Evolutionary conservation across 1,140 invertebrate genomes (phyloP).

Genomic region (Conus ventricosus): DNA sequence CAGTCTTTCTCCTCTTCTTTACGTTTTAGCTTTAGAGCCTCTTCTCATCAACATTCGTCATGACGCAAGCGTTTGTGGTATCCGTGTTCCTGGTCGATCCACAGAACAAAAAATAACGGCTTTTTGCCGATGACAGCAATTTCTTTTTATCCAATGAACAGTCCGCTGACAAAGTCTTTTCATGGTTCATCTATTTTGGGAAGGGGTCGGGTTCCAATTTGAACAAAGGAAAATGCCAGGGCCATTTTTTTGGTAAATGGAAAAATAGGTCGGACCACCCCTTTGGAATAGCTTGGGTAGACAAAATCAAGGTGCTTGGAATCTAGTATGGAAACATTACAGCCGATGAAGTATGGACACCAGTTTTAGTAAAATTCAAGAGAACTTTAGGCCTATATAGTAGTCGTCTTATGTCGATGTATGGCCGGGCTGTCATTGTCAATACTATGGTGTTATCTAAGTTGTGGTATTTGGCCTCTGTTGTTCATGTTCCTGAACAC

Average conservation of each 20-base stretch:
- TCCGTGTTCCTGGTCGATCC: too few relatives aligned
- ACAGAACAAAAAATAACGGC: constrained; percentile 43
- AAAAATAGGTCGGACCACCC: constrained; percentile 47
- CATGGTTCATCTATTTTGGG: constrained; percentile 38
- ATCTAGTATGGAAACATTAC: constrained; percentile 32
- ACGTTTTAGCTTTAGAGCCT: too few relatives aligned
- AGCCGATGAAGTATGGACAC: constrained; percentile 12
- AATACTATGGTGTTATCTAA: background rate
- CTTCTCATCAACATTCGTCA: too few relatives aligned
- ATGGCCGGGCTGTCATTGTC: background rate
- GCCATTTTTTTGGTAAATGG: constrained; percentile 55
- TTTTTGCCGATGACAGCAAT: constrained; percentile 56
- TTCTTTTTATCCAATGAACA: constrained; percentile 34
- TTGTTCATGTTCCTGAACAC: background rate
- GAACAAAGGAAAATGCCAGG: constrained; percentile 48
- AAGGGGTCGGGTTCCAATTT: constrained; percentile 53
- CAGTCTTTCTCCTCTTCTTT: constrained; percentile 68
- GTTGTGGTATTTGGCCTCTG: background rate
- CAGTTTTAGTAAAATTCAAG: background rate
- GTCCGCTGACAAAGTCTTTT: constrained; percentile 42
- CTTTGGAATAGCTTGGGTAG: constrained; percentile 55
- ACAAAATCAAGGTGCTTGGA: constrained; percentile 48
- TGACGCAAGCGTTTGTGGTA: too few relatives aligned
- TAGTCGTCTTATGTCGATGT: background rate
- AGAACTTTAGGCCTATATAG: background rate